phyloP scores from a whole-genome alignment of 2,113 vertebrate genomes.

The Azemiops feae region DNA sequence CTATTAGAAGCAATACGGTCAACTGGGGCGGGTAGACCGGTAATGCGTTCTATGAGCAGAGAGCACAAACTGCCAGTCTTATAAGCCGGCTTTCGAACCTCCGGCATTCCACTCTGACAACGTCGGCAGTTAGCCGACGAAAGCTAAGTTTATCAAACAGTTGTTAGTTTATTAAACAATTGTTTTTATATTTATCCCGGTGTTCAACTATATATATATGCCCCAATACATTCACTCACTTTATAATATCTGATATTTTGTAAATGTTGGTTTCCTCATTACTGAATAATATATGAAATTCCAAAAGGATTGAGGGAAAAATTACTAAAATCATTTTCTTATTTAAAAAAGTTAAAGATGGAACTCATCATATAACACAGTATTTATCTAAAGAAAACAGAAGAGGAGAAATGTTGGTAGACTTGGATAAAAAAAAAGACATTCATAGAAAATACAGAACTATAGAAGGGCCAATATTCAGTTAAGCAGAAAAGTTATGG shows the following conservation, averaged over 20 bases:
- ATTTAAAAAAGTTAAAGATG: slow-evolving; percentile 61
- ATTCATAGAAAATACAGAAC: slow-evolving; percentile 50
- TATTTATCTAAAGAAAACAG: slow-evolving; percentile 58
- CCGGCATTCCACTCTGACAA: too few relatives aligned
- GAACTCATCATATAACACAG: slow-evolving; percentile 63
- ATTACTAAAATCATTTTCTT: slow-evolving; percentile 61
- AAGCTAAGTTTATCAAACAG: too few relatives aligned
- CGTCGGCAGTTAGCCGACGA: too few relatives aligned
- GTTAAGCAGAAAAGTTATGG: slow-evolving; percentile 34
- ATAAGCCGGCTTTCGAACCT: too few relatives aligned
- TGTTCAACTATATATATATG: too few relatives aligned
- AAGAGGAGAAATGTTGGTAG: slow-evolving; percentile 59
- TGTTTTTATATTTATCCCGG: too few relatives aligned
- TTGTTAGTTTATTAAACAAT: too few relatives aligned
- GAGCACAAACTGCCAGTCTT: too few relatives aligned
- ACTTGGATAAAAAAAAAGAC: slow-evolving; percentile 55
- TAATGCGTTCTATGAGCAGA: too few relatives aligned
- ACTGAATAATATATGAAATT: not conserved
- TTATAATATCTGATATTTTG: slow-evolving; percentile 11
- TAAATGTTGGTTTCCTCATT: slow-evolving; percentile 51
- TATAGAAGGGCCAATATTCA: slow-evolving; percentile 32
- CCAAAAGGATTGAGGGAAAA: not conserved
- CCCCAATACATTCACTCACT: not conserved
- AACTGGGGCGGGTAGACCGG: too few relatives aligned
- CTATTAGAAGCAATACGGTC: too few relatives aligned